Base-by-base conservation (phyloP, 2,797 vertebrate species). In the Eospalax fontanierii region DNA sequence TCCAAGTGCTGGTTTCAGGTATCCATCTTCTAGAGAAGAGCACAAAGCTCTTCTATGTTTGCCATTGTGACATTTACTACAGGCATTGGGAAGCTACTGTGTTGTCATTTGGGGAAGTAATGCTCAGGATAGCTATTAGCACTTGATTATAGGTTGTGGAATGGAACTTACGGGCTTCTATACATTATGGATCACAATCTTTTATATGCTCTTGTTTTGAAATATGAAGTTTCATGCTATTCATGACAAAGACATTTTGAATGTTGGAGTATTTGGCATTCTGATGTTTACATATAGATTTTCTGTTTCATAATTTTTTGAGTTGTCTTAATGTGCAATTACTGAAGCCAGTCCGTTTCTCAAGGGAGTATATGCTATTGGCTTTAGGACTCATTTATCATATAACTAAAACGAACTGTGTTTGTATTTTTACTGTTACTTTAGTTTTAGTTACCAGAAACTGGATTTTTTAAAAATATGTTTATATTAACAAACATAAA, bases 61-160 rank as follows among this genome's bases (percentile, higher is more conserved):
- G 24, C 9, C 4, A 63, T 15, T 68, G 35, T 19, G 33, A 66
- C 12, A 73, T 89, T 11, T 73, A 70, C 43, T 71, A 76, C 16
- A 82, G n/a, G 61, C 12, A 2, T 81, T 80, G 40, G n/a, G 40
- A 93, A 94, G 43, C 6, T n/a, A 73, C 4, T 18, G 46, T 7
- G 9, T 4, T 22, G 79, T 75, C 35, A 61, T 65, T 87, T 50
- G 83, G 66, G 94, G 73, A 95, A 96, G 89, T 35, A 71, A 4
- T 79, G n/a, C 65, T 78, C 57, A 11, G 28, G 15, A 19, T 71
- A 91, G 87, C 38, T 91, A 86, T 94, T 96, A 92, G 82, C n/a
- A 89, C 33, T 95, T 94, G 92, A 95, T 95, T 92, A 97, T 88
- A 65, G 61, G 50, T 79, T 94, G 89, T 94, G 93, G 18, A 89